These are phyloP conservation scores for Laticauda laticaudata DNA, from an alignment of 2,113 vertebrate species.

Conservation along the genomic window DNA sequence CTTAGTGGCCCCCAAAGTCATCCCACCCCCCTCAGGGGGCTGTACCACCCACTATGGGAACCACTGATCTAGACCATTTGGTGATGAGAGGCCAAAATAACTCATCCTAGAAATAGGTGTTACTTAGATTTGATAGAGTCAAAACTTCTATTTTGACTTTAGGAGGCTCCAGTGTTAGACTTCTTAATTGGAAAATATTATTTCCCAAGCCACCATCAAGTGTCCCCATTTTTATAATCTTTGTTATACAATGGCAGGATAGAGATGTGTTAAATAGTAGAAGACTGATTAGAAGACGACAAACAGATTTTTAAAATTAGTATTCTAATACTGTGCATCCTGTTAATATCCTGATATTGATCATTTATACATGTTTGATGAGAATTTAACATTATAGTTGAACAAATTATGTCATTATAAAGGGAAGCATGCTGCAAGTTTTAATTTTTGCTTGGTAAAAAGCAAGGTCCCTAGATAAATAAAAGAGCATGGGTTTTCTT, in stretches of 20 bases:
- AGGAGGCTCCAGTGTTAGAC: not conserved
- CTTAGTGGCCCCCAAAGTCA: too few relatives aligned
- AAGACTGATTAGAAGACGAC: constrained; percentile 45
- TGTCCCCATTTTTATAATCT: not conserved
- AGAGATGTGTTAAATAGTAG: constrained; percentile 58
- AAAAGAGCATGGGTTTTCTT: too few relatives aligned
- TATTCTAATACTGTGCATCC: constrained; percentile 44
- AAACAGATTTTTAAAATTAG: constrained; percentile 63
- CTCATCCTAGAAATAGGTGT: not conserved
- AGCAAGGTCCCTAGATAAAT: not conserved
- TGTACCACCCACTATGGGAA: too few relatives aligned
- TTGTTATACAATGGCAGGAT: constrained; percentile 48
- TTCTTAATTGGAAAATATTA: not conserved
- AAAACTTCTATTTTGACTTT: not conserved
- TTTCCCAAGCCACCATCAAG: not conserved
- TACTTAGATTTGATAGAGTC: not conserved
- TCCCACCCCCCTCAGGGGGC: too few relatives aligned
- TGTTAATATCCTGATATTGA: not conserved
- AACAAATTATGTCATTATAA: constrained; percentile 18
- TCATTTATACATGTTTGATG: not conserved
- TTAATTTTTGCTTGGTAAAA: not conserved
- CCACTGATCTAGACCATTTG: not conserved
- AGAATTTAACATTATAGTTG: constrained; percentile 40
- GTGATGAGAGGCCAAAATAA: not conserved
- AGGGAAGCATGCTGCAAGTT: not conserved